Evolutionary conservation across 2,113 vertebrate species (phyloP).

Genomic region (Phylloscopus trochiloides): DNA sequence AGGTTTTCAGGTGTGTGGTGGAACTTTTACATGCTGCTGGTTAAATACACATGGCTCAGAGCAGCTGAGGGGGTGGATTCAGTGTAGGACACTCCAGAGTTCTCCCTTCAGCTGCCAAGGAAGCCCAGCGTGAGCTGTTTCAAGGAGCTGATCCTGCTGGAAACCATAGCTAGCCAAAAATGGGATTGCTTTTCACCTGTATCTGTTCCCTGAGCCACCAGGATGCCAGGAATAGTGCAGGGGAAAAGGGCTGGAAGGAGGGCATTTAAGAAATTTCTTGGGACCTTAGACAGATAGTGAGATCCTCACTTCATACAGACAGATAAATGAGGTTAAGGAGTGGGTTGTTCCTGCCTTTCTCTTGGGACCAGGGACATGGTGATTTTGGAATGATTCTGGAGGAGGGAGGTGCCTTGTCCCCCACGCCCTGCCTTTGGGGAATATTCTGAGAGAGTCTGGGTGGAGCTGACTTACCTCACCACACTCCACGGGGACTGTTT

Average conservation of each 20-base stretch:
- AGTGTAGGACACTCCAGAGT: neutral
- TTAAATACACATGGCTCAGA: neutral
- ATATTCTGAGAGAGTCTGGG: neutral
- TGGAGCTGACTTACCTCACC: neutral
- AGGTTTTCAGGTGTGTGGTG: neutral
- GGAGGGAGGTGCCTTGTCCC: neutral
- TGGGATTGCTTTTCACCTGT: neutral
- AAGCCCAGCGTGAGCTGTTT: neutral
- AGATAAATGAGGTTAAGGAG: neutral
- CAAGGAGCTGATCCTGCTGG: neutral
- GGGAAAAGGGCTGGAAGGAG: neutral
- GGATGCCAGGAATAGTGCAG: neutral
- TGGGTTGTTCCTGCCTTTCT: neutral
- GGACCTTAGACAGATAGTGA: accelerated
- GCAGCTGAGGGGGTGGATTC: neutral
- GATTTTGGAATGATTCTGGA: neutral
- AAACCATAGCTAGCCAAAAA: neutral
- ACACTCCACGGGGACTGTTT: accelerated
- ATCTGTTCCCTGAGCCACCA: neutral
- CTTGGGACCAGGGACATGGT: too few relatives aligned
- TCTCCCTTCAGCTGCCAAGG: neutral
- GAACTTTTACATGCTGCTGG: neutral
- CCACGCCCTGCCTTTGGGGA: neutral
- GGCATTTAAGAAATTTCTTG: neutral
- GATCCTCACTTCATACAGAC: accelerated